Evolutionary conservation across 2,113 vertebrate genomes (phyloP).

Genomic region (Petrocephalus zakoni): DNA sequence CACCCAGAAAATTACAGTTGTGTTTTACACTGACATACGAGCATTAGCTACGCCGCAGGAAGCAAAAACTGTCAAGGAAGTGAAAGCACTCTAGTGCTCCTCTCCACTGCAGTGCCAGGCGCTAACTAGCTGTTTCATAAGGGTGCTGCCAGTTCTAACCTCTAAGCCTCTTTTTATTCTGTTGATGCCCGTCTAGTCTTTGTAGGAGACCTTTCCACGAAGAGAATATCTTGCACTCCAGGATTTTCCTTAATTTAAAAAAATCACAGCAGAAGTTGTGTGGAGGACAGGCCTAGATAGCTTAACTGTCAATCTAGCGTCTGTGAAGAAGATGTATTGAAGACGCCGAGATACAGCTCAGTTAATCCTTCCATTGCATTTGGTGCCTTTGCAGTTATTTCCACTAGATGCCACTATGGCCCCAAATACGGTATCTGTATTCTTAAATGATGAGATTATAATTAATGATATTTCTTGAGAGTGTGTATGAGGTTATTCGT

Average conservation of each 20-base stretch:
- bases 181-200: background rate
- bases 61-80: background rate
- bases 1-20: background rate
- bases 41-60: background rate
- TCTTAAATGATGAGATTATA: background rate
- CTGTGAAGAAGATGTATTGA: background rate
- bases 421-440: background rate
- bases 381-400: background rate
- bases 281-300: background rate
- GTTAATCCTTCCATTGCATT: background rate
- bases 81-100: background rate
- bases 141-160: background rate
- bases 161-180: background rate
- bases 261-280: background rate
- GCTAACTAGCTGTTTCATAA: background rate
- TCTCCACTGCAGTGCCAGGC: background rate
- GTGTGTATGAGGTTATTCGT: background rate
- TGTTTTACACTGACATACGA: background rate
- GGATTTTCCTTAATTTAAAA: background rate
- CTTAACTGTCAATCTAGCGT: background rate
- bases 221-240: background rate
- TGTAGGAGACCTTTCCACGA: background rate
- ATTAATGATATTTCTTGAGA: background rate
- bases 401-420: background rate
- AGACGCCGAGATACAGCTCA: background rate